Evolutionary conservation across 2,797 vertebrate species (phyloP).

Genomic region (Presbytis comata): DNA sequence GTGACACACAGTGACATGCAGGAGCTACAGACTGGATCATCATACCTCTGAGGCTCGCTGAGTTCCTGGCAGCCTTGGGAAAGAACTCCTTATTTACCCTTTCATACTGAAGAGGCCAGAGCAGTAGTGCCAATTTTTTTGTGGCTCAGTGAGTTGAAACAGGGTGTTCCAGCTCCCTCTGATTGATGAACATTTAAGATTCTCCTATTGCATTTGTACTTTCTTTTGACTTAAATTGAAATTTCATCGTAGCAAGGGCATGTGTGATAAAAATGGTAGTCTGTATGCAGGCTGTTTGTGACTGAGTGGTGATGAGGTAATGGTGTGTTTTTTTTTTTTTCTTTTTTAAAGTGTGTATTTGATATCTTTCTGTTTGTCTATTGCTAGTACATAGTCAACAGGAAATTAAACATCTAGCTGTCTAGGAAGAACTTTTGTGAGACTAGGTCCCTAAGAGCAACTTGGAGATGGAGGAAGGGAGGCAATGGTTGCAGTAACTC

Average conservation of each 20-base stretch:
- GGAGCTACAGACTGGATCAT: not conserved
- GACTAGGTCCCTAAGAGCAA: not conserved
- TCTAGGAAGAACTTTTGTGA: not conserved
- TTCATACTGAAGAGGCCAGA: not conserved
- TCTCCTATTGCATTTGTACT: not conserved
- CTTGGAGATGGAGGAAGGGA: not conserved
- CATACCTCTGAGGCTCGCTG: not conserved
- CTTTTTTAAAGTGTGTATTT: not conserved
- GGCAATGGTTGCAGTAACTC: not conserved
- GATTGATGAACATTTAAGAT: not conserved
- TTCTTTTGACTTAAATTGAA: not conserved
- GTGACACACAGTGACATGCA: not conserved
- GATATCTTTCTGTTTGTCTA: not conserved
- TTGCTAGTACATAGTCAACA: not conserved
- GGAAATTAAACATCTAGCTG: not conserved
- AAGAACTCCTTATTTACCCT: not conserved
- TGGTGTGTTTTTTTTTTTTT: not conserved
- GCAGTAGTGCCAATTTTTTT: accelerated
- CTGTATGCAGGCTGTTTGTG: not conserved
- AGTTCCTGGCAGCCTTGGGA: not conserved
- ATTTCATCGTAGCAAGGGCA: not conserved
- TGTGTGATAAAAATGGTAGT: not conserved
- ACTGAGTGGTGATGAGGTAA: not conserved
- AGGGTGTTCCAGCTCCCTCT: not conserved
- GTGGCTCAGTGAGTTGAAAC: not conserved